Base-by-base conservation (phyloP, 2,113 vertebrate genomes). In the Salvelinus namaycush region DNA sequence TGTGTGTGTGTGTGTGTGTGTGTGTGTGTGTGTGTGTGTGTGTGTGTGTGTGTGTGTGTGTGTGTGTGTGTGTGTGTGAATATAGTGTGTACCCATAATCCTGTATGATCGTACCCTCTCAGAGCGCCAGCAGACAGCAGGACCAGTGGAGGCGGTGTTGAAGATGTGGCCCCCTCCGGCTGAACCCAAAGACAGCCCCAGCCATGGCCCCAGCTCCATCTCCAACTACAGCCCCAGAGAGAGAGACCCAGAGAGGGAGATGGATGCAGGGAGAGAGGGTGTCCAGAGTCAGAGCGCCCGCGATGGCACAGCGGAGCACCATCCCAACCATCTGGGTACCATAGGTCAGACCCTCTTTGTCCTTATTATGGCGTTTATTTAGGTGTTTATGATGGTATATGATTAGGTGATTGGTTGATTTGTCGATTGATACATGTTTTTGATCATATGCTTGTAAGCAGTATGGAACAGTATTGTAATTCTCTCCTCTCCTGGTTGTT, bases 111-210 rank as follows among this genome's bases (percentile, higher is more conserved):
- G 29, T 22, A 18, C 9, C 27, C 59, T 7, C 79, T 7, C 79
- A 72, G 62, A 69, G 84, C 86, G 24, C 70, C 87, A 83, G 27
- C 69, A 1, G 84, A 72, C 2, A 78, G 72, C 14, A 13, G 29
- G 24, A 34, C 27, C 24, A 1, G 83, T 93, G 0, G 93, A 94
- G 0, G 84, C 85, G 0, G 87, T 91, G 29, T 84, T 94, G 91
- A 93, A 92, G 86, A 92, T 92, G 92, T 95, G 92, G 93, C 93
- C 93, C 0, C 93, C 94, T 48, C 93, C 94, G 7, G 85, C 91
- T 18, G 22, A 48, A 18, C 93, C 90, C 1, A 80, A 86, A 71
- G 87, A 92, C 39, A 64, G 20, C 59, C 59, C n/a, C 39, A 39
- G 39, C 39, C 8, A 39, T 39, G 16, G 1, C 72, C 82, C 62